phyloP scores from a whole-genome alignment of 2,797 vertebrate species.

The Cebuella pygmaea region DNA sequence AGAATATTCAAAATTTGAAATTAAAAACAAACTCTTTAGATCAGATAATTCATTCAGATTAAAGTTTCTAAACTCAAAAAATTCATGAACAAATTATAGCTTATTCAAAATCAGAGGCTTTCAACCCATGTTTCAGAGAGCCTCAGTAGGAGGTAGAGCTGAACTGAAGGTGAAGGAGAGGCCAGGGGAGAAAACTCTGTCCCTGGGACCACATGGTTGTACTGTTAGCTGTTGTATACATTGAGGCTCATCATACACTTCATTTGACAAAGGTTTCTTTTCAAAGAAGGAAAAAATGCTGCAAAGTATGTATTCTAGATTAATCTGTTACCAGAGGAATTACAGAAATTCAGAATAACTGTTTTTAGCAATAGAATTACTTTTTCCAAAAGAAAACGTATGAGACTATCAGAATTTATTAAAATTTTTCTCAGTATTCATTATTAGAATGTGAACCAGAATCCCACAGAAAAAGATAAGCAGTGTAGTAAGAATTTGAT shows the following conservation, averaged over 20 bases:
- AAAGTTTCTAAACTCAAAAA: not conserved
- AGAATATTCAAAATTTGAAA: not conserved
- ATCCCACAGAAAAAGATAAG: not conserved
- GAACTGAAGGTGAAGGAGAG: not conserved
- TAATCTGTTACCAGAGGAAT: not conserved
- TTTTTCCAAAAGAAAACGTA: not conserved
- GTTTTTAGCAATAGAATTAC: not conserved
- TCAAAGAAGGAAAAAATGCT: not conserved
- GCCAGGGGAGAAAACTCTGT: not conserved
- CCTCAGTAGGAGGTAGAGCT: not conserved
- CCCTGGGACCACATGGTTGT: rapidly evolving
- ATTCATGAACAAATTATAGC: not conserved
- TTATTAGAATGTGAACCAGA: not conserved
- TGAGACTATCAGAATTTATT: not conserved
- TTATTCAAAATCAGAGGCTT: not conserved
- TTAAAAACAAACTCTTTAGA: not conserved
- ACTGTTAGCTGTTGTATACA: not conserved
- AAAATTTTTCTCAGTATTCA: not conserved
- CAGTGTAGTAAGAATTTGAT: not conserved
- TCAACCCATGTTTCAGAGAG: not conserved
- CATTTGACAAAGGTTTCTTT: not conserved
- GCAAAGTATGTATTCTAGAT: not conserved
- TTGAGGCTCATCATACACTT: not conserved
- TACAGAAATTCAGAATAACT: not conserved
- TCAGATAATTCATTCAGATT: not conserved